Conservation (phyloP, 1,140 invertebrate genomes). For the Achroia grisella region DNA sequence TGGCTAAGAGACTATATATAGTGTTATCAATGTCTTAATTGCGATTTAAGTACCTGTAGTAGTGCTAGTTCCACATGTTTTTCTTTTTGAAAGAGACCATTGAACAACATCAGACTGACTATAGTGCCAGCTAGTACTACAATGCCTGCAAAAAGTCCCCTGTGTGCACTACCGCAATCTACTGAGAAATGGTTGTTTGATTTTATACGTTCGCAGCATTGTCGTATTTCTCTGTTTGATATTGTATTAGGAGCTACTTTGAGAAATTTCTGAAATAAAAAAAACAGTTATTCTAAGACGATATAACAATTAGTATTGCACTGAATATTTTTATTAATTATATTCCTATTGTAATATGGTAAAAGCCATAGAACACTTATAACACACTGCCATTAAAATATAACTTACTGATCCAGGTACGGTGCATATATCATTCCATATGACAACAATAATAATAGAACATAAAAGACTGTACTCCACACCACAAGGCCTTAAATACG, state of each 20-base stretch:
- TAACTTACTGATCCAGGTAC: constrained; percentile 67
- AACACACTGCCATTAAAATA: not conserved
- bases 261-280: constrained; percentile 2
- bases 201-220: constrained; percentile 39
- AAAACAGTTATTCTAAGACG: too few relatives aligned
- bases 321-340: too few relatives aligned
- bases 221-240: constrained; percentile 27
- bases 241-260: not conserved
- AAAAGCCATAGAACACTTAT: not conserved
- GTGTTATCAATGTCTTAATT: too few relatives aligned
- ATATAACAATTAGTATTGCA: too few relatives aligned
- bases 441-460: constrained; percentile 78
- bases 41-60: constrained; percentile 71
- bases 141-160: constrained; percentile 81
- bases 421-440: constrained; percentile 78
- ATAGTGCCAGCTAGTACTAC: constrained; percentile 80
- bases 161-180: constrained; percentile 83
- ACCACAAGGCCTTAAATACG: constrained; percentile 82
- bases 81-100: constrained; percentile 79
- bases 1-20: not conserved
- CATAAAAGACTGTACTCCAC: constrained; percentile 84
- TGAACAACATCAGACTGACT: constrained; percentile 83
- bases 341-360: too few relatives aligned
- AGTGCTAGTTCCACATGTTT: constrained; percentile 76
- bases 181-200: constrained; percentile 78